phyloP scores from a whole-genome alignment of 2,797 vertebrate species.

The Borostomias antarcticus region DNA sequence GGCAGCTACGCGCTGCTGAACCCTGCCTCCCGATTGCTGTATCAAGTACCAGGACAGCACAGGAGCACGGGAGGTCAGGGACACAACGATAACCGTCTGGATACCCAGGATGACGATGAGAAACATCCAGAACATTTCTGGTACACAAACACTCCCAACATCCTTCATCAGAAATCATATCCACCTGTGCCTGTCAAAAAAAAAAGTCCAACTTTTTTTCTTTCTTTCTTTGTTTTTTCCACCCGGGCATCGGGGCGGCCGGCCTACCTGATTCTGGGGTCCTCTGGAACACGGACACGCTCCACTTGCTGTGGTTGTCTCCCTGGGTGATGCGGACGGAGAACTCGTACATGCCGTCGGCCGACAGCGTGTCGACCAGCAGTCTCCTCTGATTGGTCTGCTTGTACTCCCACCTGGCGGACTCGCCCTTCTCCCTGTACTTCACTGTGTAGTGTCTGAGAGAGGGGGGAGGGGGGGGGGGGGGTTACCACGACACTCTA shows the following conservation, averaged over 20 bases:
- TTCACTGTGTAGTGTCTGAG: slow-evolving; percentile 87
- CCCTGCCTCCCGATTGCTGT: no score
- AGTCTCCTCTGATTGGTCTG: slow-evolving; percentile 81
- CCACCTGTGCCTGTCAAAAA: neutral
- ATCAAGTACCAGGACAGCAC: no score
- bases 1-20: no score
- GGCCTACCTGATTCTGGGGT: slow-evolving; percentile 93
- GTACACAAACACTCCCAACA: no score
- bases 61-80: no score
- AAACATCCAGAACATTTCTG: no score
- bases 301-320: slow-evolving; percentile 89
- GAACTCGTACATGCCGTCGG: slow-evolving; percentile 97
- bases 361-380: slow-evolving; percentile 84
- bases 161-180: neutral
- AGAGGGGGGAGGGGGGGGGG: neutral
- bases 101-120: no score
- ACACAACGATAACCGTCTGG: no score
- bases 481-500: neutral
- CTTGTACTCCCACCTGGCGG: slow-evolving; percentile 94
- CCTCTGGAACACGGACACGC: slow-evolving; percentile 91
- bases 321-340: slow-evolving; percentile 88
- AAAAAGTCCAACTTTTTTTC: neutral
- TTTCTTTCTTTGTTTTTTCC: neutral
- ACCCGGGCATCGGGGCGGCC: neutral
- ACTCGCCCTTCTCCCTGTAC: slow-evolving; percentile 95